Evolutionary conservation across 2,113 vertebrate genomes (phyloP).

Genomic region (Pangasianodon hypophthalmus): DNA sequence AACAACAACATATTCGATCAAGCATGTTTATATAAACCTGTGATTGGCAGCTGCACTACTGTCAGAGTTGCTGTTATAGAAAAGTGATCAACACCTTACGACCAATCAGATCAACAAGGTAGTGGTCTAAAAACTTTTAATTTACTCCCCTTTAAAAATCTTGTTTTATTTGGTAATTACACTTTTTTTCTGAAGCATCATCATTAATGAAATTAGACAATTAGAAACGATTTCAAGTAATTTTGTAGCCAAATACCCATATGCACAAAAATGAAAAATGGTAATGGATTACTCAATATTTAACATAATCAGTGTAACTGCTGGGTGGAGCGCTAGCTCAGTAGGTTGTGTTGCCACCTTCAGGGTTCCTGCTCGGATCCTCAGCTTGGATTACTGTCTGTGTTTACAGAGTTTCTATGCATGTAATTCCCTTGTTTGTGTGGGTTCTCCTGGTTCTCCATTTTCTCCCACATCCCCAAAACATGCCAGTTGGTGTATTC

Average conservation of each 20-base stretch:
- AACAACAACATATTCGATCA: neutral
- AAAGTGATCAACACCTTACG: neutral
- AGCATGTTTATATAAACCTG: neutral
- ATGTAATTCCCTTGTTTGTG: neutral
- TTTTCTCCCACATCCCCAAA: neutral
- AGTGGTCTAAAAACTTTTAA: neutral
- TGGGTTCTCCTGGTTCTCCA: neutral
- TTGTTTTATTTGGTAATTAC: neutral
- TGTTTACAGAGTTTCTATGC: neutral
- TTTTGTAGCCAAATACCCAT: neutral
- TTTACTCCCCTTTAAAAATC: neutral
- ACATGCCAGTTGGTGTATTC: neutral
- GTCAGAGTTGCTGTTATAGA: neutral
- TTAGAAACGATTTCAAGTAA: neutral
- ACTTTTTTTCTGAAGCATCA: neutral
- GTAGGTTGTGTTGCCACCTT: neutral
- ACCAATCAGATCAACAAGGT: no score
- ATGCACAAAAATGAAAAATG: neutral
- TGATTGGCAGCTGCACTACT: neutral
- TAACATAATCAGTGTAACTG: neutral
- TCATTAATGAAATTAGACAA: neutral
- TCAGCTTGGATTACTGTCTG: neutral
- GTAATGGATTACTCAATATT: neutral
- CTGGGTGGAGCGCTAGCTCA: neutral
- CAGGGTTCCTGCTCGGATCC: neutral